These are phyloP conservation scores for Apostichopus leukothele DNA, from an alignment of 53 echinoderm and acorn worm genomes.

Conservation along the genomic window DNA sequence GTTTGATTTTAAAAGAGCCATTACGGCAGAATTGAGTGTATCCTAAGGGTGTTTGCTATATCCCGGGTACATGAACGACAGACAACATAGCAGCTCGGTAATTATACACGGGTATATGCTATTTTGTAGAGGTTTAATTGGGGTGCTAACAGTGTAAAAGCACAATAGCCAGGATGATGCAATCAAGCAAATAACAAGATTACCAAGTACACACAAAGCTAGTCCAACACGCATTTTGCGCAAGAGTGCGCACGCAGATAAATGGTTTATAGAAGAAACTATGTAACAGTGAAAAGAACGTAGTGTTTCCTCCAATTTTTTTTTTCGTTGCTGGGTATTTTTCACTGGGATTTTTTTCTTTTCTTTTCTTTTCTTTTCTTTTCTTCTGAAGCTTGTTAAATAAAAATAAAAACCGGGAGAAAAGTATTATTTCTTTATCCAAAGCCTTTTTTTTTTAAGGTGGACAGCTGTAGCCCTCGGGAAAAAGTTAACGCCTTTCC, in stretches of 20 bases:
- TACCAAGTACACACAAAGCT: constrained; percentile 26
- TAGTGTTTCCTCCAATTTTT: constrained; percentile 5
- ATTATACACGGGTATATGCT: constrained; percentile 38
- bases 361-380: neutral
- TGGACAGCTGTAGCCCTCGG: constrained; percentile 26
- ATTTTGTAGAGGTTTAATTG: constrained; percentile 34
- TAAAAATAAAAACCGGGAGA: neutral
- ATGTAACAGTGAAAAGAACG: constrained; percentile 33
- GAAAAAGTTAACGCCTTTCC: constrained; percentile 26
- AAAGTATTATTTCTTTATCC: constrained; percentile 7
- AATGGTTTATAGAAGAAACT: neutral
- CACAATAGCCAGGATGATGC: constrained; percentile 10
- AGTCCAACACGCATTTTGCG: constrained; percentile 29
- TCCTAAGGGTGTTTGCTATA: constrained; percentile 32
- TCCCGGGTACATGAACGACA: constrained; percentile 33
- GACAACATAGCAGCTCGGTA: constrained; percentile 15
- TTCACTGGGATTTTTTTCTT: constrained; percentile 3
- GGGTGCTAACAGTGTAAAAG: constrained; percentile 19
- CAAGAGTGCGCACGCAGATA: constrained; percentile 35
- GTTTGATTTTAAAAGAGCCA: constrained; percentile 39
- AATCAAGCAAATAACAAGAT: constrained; percentile 27
- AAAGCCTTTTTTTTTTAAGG: neutral
- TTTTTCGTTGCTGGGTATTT: constrained; percentile 10
- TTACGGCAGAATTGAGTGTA: constrained; percentile 2
- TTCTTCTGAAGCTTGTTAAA: neutral